Evolutionary conservation across 30 jellyfish, hydroid and myxozoan species (phyloP), one percentile per base, ranked within the genome.

Genomic region (Turritopsis rubra): DNA sequence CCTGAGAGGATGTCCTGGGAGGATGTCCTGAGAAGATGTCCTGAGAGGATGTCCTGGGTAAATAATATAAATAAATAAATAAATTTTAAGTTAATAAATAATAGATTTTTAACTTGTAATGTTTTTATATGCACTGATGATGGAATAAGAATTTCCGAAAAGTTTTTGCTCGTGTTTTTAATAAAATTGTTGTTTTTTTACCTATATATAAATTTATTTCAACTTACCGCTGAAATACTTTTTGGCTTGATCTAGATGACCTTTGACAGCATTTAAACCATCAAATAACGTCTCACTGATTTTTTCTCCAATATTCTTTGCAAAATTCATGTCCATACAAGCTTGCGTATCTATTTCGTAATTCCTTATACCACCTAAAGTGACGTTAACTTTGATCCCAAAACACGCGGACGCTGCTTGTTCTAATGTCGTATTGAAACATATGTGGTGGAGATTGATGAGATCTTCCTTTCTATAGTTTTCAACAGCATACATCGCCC

Each of bases 401-500:
- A 92, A 88, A 29, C 98, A 92, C 1, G 93, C 88, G 1, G 85
- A 71, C 19, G 17, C 83, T 24, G 96, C 98, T 73, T 81, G 76
- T 74, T 83, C 96, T 31, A 92, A 85, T 18, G 95, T 68, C 23
- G 98, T 92, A 52, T 92, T 92, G 75, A 87, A 92, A 71, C 98
- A 92, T 22, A 87, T 75, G 54, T 88, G 88, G 72, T 81, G 93
- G 52, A 92, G 29, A 70, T 83, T 71, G 65, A 92, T 84, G 29
- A 92, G 83, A 52, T 89, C 82, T 13, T 84, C 75, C 22, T 82
- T 82, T 13, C 74, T 71, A 16, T 41, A 82, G 27, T 82, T 82
- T 0, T 87, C 88, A 65, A 82, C 71, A 24, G 88, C 88, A 82
- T 82, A 66, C 88, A 82, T 65, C 16, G 88, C 88, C 17, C 66